Conservation (phyloP, 2,888 invertebrate genomes). For the Idaea straminata region DNA sequence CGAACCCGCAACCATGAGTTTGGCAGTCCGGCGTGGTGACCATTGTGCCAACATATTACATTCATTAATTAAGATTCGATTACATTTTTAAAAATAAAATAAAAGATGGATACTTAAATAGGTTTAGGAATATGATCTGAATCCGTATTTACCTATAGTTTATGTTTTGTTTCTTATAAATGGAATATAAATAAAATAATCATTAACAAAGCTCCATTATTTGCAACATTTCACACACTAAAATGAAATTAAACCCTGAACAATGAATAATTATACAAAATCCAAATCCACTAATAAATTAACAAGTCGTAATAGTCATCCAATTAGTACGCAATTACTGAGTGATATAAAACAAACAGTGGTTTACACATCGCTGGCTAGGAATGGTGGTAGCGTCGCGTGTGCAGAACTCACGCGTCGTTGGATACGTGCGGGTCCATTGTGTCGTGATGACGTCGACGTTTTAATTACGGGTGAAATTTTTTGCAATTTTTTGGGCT, state of each 20-base stretch:
- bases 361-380: constrained; percentile 38
- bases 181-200: too few relatives aligned
- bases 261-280: neutral
- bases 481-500: constrained; percentile 2
- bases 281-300: constrained; percentile 12
- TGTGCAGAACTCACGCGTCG: constrained; percentile 31
- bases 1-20: too few relatives aligned
- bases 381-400: constrained; percentile 28
- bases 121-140: too few relatives aligned
- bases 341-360: constrained; percentile 36
- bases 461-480: constrained; percentile 2
- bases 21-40: too few relatives aligned
- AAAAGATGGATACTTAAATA: too few relatives aligned
- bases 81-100: too few relatives aligned
- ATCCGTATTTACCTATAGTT: too few relatives aligned
- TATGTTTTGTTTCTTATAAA: too few relatives aligned
- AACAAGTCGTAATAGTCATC: constrained; percentile 14
- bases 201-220: too few relatives aligned
- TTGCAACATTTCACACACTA: neutral
- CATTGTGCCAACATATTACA: too few relatives aligned
- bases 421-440: constrained; percentile 32
- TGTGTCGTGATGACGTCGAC: constrained; percentile 17
- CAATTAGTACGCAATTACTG: constrained; percentile 42
- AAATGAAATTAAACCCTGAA: neutral
- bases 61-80: too few relatives aligned